A percentile compares a stretch with the other conserved stretches of the same genome.
phyloP scores from a whole-genome alignment of 2,113 vertebrate species.

The Xiphias gladius region DNA sequence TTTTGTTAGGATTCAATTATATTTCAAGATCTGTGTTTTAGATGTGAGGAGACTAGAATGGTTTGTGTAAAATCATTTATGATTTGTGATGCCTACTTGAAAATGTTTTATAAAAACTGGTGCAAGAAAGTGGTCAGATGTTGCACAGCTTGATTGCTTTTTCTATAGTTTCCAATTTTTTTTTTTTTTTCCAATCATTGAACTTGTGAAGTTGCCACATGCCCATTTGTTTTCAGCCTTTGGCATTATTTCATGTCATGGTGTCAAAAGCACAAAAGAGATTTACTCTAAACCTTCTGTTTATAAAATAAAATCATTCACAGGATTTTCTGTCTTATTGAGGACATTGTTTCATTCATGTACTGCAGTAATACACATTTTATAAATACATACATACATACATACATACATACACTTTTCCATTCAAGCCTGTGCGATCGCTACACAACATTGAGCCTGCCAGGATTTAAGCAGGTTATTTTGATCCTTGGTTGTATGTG shows the following conservation, averaged over 20 bases:
- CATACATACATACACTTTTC: slow-evolving; percentile 11
- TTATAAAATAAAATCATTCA: slow-evolving; percentile 39
- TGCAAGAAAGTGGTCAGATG: neutral
- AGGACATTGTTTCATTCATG: neutral
- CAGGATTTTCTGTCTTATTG: neutral
- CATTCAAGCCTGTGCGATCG: neutral
- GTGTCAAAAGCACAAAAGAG: neutral
- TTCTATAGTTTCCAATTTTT: neutral
- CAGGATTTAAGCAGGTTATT: slow-evolving; percentile 61
- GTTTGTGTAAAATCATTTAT: neutral
- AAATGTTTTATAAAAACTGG: slow-evolving; percentile 35
- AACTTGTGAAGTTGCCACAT: neutral
- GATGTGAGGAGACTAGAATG: neutral
- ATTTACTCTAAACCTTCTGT: neutral
- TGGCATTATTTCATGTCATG: neutral
- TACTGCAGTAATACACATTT: neutral
- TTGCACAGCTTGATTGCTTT: neutral
- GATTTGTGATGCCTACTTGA: neutral
- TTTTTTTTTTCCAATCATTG: neutral
- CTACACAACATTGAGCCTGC: neutral
- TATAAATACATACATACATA: no score
- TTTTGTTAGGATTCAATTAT: neutral
- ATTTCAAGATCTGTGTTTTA: neutral
- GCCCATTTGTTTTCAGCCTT: neutral
- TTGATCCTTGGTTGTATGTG: slow-evolving; percentile 27